Evolutionary conservation across 2,888 invertebrate genomes (phyloP), one percentile per base, ranked within the genome.

Genomic region (Protophormia terraenovae): DNA sequence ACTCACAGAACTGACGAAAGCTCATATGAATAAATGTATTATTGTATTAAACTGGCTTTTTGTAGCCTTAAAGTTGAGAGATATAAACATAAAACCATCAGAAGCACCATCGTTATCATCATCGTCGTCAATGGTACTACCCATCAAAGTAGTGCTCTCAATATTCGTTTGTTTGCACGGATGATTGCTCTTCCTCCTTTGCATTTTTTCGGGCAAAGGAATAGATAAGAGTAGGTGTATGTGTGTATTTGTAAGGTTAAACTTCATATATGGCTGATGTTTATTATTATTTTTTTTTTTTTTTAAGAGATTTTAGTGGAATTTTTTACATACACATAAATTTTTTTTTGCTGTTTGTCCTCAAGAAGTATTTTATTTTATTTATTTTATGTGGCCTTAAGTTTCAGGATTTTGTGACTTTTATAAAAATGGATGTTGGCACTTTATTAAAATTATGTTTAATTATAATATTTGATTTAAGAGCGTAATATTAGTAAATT

Each of bases 81-180:
- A n/a, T n/a, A n/a, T 45, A 1, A 29, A 19, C 29, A 32, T 79
- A 53, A 62, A 27, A 53, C 41, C n/a, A 53, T 41, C 55, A 66
- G 47, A 16, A 6, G 5, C 16, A 53, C 53, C 12, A 24, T 5
- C 24, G 22, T 24, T 19, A 55, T 22, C 27, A 5, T 32, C 60
- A 50, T 27, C 27, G 38, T 27, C 50, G 62, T n/a, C 60, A n/a
- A 64, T 19, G 53, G 24, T 19, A 47, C n/a, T n/a, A n/a, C 6
- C 38, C 38, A 69, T 69, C 47, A 76, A 32, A 76, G 29, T n/a
- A 66, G 6, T 19, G 22, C 76, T 76, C 66, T 62, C 41, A 78
- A 27, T 71, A 62, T 78, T n/a, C 60, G 27, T 58, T 77, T 45
- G 64, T 62, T 16, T 6, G 24, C 8, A 69, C n/a, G 60, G 27